Evolutionary conservation across 1,140 invertebrate species (phyloP), one percentile per base, ranked within the genome.

Genomic region (Matsumurasca onukii): DNA sequence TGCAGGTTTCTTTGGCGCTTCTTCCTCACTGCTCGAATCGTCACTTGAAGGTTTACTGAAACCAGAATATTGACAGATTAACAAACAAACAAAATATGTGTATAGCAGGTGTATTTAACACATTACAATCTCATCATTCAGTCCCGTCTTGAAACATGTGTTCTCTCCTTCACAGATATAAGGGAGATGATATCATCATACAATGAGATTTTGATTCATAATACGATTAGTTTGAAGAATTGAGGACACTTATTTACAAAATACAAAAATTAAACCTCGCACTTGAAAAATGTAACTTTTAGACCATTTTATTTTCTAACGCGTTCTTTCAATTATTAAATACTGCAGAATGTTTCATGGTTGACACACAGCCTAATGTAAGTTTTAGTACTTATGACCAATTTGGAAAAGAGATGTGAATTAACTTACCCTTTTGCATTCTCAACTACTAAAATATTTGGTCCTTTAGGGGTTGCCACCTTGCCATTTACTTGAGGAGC

Each of bases 101-200:
- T n/a, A n/a, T n/a, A n/a, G n/a, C n/a, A n/a, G n/a, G n/a, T n/a
- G n/a, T n/a, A n/a, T n/a, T n/a, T n/a, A n/a, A n/a, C n/a, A n/a
- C n/a, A n/a, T 2, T 22, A 59, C 3, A 27, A 24, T 5, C 5
- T 5, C 25, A 59, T 5, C 9, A 27, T 29, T 59, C 55, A 59
- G 55, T 59, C 55, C 55, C 55, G 55, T 59, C 55, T 59, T 59
- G 55, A 59, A 59, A 59, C 55, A 59, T 39, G 5, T 39, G 15
- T 59, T 25, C 25, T 59, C 55, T 59, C 55, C 55, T 59, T 59
- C 55, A 39, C 34, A 39, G 34, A 39, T 39, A 9, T 39, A 5
- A 39, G 34, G 34, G 34, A 39, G 34, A 39, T 17, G 5, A 39
- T 39, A 39, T 39, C n/a, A n/a, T n/a, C n/a, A n/a, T n/a, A n/a